Conservation (phyloP, 2,797 vertebrate species). For the Cuniculus paca region DNA sequence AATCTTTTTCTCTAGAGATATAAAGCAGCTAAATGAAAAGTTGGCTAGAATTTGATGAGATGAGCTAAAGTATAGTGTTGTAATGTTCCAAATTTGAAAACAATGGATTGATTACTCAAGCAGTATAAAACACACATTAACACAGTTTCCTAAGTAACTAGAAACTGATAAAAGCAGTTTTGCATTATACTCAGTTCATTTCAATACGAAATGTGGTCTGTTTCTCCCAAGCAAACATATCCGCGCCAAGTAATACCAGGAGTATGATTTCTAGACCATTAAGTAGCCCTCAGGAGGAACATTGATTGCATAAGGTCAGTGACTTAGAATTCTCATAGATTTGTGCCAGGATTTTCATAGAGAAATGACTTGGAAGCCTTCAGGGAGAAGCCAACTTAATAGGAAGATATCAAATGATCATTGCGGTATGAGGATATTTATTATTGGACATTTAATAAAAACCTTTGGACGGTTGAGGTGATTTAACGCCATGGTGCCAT, state of each 20-base stretch:
- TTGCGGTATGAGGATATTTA: conserved; percentile 7
- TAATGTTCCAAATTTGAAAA: conserved; percentile 53
- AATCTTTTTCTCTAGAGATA: conserved; percentile 18
- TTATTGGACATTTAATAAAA: conserved; percentile 47
- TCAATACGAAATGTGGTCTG: conserved; percentile 1
- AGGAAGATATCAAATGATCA: not conserved
- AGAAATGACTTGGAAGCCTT: conserved; percentile 48
- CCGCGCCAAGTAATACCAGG: not conserved
- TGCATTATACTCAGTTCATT: conserved; percentile 31
- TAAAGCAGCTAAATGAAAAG: conserved; percentile 35
- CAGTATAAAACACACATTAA: not conserved
- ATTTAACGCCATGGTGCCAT: not conserved
- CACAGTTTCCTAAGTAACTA: conserved; percentile 21
- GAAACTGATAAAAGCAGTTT: not conserved
- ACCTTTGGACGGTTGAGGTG: not conserved
- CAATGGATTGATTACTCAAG: not conserved
- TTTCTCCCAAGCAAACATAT: conserved; percentile 35
- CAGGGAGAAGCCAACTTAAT: conserved; percentile 13
- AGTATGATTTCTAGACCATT: conserved; percentile 51
- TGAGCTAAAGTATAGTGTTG: conserved; percentile 38
- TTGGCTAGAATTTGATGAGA: conserved; percentile 3
- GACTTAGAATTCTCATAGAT: conserved; percentile 1
- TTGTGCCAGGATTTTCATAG: conserved; percentile 25
- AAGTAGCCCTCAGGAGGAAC: not conserved
- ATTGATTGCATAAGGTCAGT: conserved; percentile 27